Percentiles rank a stretch among this genome's conserved stretches.
Evolutionary conservation across 2,797 vertebrate species (phyloP).

Genomic region (Poeciliopsis gracilis): DNA sequence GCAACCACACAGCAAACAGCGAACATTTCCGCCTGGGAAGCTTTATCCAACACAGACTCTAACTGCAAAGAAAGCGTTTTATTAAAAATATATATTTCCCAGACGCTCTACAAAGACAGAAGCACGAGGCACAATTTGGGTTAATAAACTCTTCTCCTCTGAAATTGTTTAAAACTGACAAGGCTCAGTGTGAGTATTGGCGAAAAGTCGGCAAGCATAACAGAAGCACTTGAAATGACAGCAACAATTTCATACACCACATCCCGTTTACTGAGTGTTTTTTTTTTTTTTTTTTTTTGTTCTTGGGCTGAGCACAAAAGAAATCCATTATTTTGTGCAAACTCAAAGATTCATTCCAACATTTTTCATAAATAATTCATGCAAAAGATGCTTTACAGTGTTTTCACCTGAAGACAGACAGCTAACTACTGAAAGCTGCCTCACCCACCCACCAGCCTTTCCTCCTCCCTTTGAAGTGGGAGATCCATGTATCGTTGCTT

Average conservation of each 20-base stretch:
- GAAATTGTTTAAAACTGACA: slow-evolving; percentile 46
- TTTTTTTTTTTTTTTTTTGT: slow-evolving; percentile 16
- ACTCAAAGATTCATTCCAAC: slow-evolving; percentile 70
- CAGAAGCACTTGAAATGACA: slow-evolving; percentile 70
- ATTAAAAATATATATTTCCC: slow-evolving; percentile 9
- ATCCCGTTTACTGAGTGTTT: slow-evolving; percentile 66
- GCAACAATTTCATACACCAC: slow-evolving; percentile 75
- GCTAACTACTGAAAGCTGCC: slow-evolving; percentile 48
- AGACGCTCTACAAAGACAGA: slow-evolving; percentile 16
- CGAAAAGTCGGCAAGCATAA: slow-evolving; percentile 70
- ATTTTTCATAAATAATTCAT: slow-evolving; percentile 79
- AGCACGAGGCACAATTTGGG: slow-evolving; percentile 25
- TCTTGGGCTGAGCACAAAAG: slow-evolving; percentile 60
- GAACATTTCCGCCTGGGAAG: slow-evolving; percentile 11
- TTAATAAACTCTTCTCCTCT: slow-evolving; percentile 29
- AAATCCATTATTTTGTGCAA: slow-evolving; percentile 74
- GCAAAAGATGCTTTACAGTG: slow-evolving; percentile 60
- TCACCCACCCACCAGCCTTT: slow-evolving; percentile 30
- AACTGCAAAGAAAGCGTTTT: slow-evolving; percentile 1
- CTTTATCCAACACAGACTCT: slow-evolving; percentile 19
- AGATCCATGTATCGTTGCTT: slow-evolving; percentile 68
- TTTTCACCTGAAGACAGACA: slow-evolving; percentile 74
- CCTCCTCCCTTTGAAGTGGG: slow-evolving; percentile 56
- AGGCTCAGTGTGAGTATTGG: slow-evolving; percentile 36
- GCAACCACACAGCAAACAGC: slow-evolving; percentile 15